Conservation (phyloP, 1,140 invertebrate species). For the Nylanderia fulva region DNA sequence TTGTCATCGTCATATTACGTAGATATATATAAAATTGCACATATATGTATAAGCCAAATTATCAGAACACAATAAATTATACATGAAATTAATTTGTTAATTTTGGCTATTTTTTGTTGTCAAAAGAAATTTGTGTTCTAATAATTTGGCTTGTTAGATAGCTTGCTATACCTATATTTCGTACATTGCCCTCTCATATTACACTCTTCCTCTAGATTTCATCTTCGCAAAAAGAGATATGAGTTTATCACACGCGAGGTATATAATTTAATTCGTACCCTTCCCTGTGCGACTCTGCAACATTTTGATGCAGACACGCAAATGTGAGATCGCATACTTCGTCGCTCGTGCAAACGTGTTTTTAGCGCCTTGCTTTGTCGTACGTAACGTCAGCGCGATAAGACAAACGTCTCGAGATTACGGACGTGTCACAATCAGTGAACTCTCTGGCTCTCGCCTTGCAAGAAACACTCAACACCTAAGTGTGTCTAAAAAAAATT, state of each 20-base stretch:
- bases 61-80: too few relatives aligned
- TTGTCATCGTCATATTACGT: not conserved
- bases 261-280: conserved; percentile 3
- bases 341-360: conserved; percentile 23
- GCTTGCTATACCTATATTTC: too few relatives aligned
- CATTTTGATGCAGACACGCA: not conserved
- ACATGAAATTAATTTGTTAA: too few relatives aligned
- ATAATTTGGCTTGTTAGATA: too few relatives aligned
- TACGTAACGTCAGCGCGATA: conserved; percentile 44
- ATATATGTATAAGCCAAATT: too few relatives aligned
- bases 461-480: conserved; percentile 36
- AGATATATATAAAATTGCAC: too few relatives aligned
- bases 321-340: conserved; percentile 17
- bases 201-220: not conserved
- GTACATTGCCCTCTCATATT: too few relatives aligned
- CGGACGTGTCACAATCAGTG: conserved; percentile 10
- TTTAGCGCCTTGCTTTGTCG: conserved; percentile 30
- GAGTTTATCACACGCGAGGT: not conserved
- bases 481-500: not conserved
- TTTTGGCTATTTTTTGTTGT: too few relatives aligned
- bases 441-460: conserved; percentile 17
- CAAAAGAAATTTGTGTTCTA: too few relatives aligned
- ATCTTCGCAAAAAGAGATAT: not conserved
- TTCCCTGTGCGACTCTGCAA: not conserved
- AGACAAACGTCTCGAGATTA: conserved; percentile 59